Conservation (phyloP, 2,113 vertebrate species). For the Hyperoodon ampullatus region DNA sequence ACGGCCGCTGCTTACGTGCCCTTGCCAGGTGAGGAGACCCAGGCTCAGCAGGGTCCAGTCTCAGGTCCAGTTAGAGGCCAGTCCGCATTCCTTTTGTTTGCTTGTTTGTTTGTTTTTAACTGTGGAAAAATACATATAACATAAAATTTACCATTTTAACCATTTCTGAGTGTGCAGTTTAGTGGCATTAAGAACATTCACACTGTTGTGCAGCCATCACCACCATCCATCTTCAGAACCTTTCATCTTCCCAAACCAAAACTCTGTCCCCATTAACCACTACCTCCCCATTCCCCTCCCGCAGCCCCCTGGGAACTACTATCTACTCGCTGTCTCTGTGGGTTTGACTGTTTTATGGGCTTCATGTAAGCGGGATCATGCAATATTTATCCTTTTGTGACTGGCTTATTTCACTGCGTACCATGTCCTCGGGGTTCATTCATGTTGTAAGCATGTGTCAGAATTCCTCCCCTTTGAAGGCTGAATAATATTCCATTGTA, state of each 20-base stretch:
- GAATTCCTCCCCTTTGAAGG: not conserved
- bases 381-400: not conserved
- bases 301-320: not conserved
- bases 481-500: not conserved
- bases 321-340: not conserved
- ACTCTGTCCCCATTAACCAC: not conserved
- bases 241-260: not conserved
- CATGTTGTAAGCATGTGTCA: not conserved
- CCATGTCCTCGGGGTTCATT: not conserved
- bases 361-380: accelerated
- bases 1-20: accelerated
- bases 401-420: not conserved
- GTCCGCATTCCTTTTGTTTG: not conserved
- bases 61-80: not conserved
- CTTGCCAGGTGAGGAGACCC: not conserved
- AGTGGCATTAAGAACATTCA: not conserved
- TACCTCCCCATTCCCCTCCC: not conserved
- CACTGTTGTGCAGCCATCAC: not conserved
- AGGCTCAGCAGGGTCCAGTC: accelerated
- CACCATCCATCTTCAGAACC: not conserved
- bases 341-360: not conserved
- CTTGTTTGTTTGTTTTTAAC: not conserved
- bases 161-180: not conserved
- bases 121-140: not conserved
- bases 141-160: not conserved